Conservation (phyloP, 2,797 vertebrate genomes). For the Phyllotis vaccarum region DNA sequence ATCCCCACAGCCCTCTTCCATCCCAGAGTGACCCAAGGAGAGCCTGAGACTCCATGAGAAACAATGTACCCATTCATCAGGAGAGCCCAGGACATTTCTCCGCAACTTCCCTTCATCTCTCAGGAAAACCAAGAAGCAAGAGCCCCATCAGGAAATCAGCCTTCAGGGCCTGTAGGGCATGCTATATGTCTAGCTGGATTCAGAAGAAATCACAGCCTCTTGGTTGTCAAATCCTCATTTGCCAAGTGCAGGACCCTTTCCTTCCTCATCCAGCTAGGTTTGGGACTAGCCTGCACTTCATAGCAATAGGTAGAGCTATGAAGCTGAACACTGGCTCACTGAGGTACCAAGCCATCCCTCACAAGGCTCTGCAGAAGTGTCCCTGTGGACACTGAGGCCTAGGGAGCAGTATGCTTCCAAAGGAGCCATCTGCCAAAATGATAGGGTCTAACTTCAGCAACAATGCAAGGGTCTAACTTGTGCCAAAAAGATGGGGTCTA, state of each 20-base stretch:
- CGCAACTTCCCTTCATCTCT: not conserved
- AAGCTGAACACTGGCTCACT: accelerated
- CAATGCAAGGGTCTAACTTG: too few relatives aligned
- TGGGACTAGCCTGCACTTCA: too few relatives aligned
- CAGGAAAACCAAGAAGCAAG: not conserved
- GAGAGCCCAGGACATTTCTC: not conserved
- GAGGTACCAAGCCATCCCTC: accelerated
- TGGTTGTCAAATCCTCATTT: accelerated
- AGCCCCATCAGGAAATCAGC: not conserved
- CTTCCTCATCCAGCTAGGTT: too few relatives aligned
- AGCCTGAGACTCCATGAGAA: not conserved
- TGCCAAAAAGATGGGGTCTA: too few relatives aligned
- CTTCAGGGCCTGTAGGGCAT: not conserved
- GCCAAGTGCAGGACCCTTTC: accelerated
- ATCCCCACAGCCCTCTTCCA: accelerated
- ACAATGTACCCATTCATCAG: accelerated
- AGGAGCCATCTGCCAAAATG: not conserved
- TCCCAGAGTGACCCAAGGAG: accelerated
- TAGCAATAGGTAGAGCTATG: accelerated
- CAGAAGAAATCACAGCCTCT: accelerated
- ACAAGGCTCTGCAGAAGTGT: too few relatives aligned
- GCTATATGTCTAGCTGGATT: accelerated
- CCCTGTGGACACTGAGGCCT: accelerated
- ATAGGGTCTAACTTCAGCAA: accelerated
- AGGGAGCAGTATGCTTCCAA: not conserved